These are phyloP conservation scores for Nebria ingens DNA, from an alignment of 1,140 invertebrate species.

Conservation along the genomic window DNA sequence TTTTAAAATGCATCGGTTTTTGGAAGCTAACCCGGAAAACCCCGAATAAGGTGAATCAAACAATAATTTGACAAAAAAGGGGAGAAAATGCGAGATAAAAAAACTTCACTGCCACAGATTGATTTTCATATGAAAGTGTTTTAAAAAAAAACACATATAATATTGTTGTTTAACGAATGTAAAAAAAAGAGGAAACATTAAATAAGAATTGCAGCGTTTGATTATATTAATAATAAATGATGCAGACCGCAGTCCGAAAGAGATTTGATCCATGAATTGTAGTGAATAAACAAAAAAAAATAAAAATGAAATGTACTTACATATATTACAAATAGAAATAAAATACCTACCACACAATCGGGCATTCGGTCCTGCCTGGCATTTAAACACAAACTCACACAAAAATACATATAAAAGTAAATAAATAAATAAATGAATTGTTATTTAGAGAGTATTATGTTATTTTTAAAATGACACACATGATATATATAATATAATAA, in stretches of 20 bases:
- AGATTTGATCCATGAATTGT: background rate
- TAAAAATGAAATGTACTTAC: background rate
- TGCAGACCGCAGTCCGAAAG: background rate
- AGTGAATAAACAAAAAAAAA: background rate
- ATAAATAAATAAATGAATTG: background rate
- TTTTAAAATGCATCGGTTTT: too few relatives aligned
- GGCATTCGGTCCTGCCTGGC: background rate
- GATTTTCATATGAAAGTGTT: too few relatives aligned
- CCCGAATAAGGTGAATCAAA: too few relatives aligned
- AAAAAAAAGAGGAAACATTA: too few relatives aligned
- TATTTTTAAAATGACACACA: constrained; percentile 6
- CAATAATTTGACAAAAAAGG: too few relatives aligned
- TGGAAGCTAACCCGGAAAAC: too few relatives aligned
- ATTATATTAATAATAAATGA: too few relatives aligned
- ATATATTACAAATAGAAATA: background rate
- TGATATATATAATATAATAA: background rate
- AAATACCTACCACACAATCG: background rate
- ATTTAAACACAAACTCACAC: background rate
- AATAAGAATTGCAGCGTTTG: too few relatives aligned
- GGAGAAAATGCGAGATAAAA: too few relatives aligned
- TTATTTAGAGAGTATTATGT: constrained; percentile 2
- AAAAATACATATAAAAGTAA: background rate
- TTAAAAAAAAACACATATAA: too few relatives aligned
- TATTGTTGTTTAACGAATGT: too few relatives aligned
- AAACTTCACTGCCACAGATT: too few relatives aligned